Percentiles rank a stretch among this genome's conserved stretches.
Evolutionary conservation across 1,140 invertebrate genomes (phyloP).

Genomic region (Goniozus legneri): DNA sequence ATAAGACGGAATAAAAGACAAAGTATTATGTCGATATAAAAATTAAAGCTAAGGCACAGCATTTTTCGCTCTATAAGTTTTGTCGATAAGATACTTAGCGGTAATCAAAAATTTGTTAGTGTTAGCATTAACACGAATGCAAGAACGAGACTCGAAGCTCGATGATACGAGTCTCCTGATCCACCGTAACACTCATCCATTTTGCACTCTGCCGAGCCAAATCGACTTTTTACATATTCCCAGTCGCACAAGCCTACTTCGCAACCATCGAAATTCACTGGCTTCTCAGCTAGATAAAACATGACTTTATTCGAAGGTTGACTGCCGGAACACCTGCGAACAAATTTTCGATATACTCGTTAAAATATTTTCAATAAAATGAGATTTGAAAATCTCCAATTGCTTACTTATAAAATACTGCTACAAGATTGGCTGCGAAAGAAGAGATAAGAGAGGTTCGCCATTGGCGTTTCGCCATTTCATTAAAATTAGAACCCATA

Average conservation of each 20-base stretch:
- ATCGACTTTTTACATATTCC: slow-evolving; percentile 48
- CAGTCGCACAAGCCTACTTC: slow-evolving; percentile 55
- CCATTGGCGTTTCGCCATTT: slow-evolving; percentile 63
- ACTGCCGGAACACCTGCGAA: slow-evolving; percentile 42
- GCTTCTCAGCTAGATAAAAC: slow-evolving; percentile 52
- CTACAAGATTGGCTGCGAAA: slow-evolving; percentile 74
- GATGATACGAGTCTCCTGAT: too few species aligned
- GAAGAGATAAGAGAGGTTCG: slow-evolving; percentile 68
- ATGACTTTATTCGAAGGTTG: slow-evolving; percentile 48
- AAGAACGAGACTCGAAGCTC: too few species aligned
- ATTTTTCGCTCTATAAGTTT: too few species aligned
- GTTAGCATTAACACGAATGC: too few species aligned
- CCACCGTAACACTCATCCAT: slow-evolving; percentile 37
- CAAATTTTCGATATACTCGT: slow-evolving; percentile 38
- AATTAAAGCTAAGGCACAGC: too few species aligned
- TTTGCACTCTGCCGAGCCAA: slow-evolving; percentile 31
- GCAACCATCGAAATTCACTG: slow-evolving; percentile 46
- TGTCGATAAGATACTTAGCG: too few species aligned
- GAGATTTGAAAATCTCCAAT: neutral
- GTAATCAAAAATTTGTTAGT: too few species aligned
- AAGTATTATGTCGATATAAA: too few species aligned
- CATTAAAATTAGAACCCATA: slow-evolving; percentile 65
- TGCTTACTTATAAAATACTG: slow-evolving; percentile 69
- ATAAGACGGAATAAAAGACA: too few species aligned
- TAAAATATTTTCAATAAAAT: neutral